Evolutionary conservation across 1,140 invertebrate species (phyloP), one percentile per base, ranked within the genome.

Genomic region (Pissodes strobi): DNA sequence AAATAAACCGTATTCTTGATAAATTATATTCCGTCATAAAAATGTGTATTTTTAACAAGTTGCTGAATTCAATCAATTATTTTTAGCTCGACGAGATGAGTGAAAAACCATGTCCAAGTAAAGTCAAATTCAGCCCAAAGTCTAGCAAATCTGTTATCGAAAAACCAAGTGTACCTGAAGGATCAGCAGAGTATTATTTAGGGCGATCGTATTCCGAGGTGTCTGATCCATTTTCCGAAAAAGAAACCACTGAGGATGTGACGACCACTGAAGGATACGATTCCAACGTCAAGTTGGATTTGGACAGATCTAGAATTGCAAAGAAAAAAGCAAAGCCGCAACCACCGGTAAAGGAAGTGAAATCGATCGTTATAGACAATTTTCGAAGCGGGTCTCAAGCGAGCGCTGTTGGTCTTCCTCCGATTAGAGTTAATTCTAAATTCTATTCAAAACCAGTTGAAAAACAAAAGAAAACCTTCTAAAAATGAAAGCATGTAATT

Each of bases 361-460:
- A 43, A 41, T 4, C 12, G 22, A 23, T 46, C 30, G 17, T 46
- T n/a, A 21, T 2, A 12, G 27, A 37, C 6, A 38, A n/a, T n/a
- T 1, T 21, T 13, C 9, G 10, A 34, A 45, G 41, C 8, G 56
- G 23, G 8, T 59, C 56, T 6, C 17, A 59, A 22, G 17, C 17
- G 5, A 59, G 56, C 25, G 8, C 46, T 0, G 18, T 59, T 12
- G 15, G 25, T 9, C 27, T 59, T 21, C 56, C 56, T 17, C 41
- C 56, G 6, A 46, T 59, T 19, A n/a, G 56, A 38, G 27, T 59
- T 4, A 23, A 45, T 46, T 43, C 43, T 8, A 46, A 52, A 25
- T 23, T 45, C 25, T 38, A 45, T 13, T 43, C 39, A 13, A 59
- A 45, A 12, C 43, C 41, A 9, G 41, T 19, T 1, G 22, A 30